Percentiles rank a stretch among this genome's conserved stretches.
Conservation (phyloP, 2,113 vertebrate species). For the Phoxinus phoxinus region DNA sequence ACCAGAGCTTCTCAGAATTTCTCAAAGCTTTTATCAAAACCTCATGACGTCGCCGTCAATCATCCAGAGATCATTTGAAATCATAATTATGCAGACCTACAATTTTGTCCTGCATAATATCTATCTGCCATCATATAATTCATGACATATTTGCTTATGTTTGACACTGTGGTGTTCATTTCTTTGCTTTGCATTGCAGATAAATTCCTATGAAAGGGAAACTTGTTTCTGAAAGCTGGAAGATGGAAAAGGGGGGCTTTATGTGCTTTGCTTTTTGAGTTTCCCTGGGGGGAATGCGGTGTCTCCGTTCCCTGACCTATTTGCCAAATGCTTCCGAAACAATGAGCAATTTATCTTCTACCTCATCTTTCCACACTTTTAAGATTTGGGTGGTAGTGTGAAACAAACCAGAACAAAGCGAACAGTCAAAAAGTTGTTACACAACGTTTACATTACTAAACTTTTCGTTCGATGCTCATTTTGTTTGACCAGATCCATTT, state of each 20-base stretch:
- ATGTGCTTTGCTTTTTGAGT: conserved; percentile 55
- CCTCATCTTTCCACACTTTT: conserved; percentile 57
- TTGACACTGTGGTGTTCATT: conserved; percentile 36
- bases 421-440: not conserved
- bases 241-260: not conserved
- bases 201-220: conserved; percentile 39
- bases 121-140: conserved; percentile 28
- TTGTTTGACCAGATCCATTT: not conserved
- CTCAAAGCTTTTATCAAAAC: conserved; percentile 31
- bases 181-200: conserved; percentile 42
- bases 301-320: conserved; percentile 63
- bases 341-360: conserved; percentile 71
- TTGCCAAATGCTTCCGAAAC: conserved; percentile 69
- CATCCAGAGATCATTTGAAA: conserved; percentile 20
- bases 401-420: conserved; percentile 49
- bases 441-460: not conserved
- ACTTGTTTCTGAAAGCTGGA: conserved; percentile 34
- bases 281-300: conserved; percentile 29
- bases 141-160: conserved; percentile 21
- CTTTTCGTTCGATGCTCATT: not conserved
- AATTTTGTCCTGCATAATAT: conserved; percentile 6
- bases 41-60: conserved; percentile 30
- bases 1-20: conserved; percentile 23
- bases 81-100: conserved; percentile 27
- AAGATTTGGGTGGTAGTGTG: conserved; percentile 36